Conservation (phyloP, 2,888 invertebrate genomes). For the Adelphocoris suturalis region DNA sequence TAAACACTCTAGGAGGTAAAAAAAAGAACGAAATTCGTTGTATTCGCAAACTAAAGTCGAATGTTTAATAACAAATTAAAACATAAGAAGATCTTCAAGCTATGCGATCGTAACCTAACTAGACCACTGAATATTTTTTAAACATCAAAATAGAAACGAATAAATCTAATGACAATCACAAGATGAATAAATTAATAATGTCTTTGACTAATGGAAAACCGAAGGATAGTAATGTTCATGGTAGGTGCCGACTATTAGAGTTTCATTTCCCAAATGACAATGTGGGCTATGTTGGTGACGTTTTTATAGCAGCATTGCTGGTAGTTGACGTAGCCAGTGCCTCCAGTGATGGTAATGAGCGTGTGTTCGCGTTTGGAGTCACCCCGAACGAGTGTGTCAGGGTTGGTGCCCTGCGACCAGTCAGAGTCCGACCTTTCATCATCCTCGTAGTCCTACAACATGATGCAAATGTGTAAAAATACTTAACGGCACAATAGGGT, state of each 20-base stretch:
- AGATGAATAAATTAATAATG: slow-evolving; percentile 6
- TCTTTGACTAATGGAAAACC: background rate
- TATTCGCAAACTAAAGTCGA: no score
- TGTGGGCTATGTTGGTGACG: slow-evolving; percentile 85
- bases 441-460: slow-evolving; percentile 86
- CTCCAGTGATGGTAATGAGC: slow-evolving; percentile 91
- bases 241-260: slow-evolving; percentile 79
- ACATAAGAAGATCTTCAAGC: no score
- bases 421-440: slow-evolving; percentile 66
- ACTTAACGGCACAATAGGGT: background rate
- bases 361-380: slow-evolving; percentile 79
- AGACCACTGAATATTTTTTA: background rate
- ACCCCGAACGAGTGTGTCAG: slow-evolving; percentile 75
- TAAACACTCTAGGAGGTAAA: no score
- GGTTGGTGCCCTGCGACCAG: slow-evolving; percentile 78
- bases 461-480: background rate
- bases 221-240: background rate
- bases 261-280: slow-evolving; percentile 94
- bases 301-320: slow-evolving; percentile 85
- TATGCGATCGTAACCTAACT: no score
- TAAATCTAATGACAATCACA: background rate
- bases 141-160: background rate
- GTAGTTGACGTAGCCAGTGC: slow-evolving; percentile 93
- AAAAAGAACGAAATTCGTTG: no score
- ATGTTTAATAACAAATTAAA: no score